Evolutionary conservation across 2,113 vertebrate species (phyloP).

Genomic region (Calypte anna): DNA sequence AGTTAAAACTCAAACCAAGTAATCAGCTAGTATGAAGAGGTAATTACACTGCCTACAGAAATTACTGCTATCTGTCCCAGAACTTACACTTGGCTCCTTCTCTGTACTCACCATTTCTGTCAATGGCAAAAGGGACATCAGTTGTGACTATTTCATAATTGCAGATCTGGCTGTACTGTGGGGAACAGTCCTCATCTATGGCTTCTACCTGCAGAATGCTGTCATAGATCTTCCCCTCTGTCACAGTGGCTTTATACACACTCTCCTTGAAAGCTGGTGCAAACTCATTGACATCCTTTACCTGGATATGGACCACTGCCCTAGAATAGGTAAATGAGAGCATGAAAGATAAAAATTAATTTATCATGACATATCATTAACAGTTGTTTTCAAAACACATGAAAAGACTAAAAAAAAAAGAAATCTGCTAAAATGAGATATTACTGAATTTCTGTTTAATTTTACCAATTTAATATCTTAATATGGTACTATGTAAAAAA

Average conservation of each 20-base stretch:
- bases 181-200: slow-evolving; percentile 93
- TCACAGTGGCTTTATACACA: slow-evolving; percentile 86
- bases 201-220: slow-evolving; percentile 97
- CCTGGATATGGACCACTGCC: slow-evolving; percentile 96
- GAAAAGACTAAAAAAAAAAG: not conserved
- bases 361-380: not conserved
- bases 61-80: not conserved
- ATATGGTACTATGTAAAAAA: not conserved
- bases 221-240: slow-evolving; percentile 94
- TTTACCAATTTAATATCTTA: not conserved
- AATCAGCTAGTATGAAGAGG: not conserved
- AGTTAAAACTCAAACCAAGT: not conserved
- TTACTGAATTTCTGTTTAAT: not conserved
- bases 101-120: slow-evolving; percentile 91
- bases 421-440: not conserved
- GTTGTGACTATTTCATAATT: slow-evolving; percentile 92
- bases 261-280: slow-evolving; percentile 90
- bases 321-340: slow-evolving; percentile 67
- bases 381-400: not conserved
- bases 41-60: not conserved
- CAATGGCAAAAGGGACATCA: slow-evolving; percentile 92
- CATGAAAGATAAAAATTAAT: not conserved
- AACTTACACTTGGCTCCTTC: not conserved
- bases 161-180: slow-evolving; percentile 97
- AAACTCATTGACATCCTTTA: slow-evolving; percentile 96